Base-by-base conservation (phyloP, 1,140 invertebrate species). In the Helicoverpa armigera region DNA sequence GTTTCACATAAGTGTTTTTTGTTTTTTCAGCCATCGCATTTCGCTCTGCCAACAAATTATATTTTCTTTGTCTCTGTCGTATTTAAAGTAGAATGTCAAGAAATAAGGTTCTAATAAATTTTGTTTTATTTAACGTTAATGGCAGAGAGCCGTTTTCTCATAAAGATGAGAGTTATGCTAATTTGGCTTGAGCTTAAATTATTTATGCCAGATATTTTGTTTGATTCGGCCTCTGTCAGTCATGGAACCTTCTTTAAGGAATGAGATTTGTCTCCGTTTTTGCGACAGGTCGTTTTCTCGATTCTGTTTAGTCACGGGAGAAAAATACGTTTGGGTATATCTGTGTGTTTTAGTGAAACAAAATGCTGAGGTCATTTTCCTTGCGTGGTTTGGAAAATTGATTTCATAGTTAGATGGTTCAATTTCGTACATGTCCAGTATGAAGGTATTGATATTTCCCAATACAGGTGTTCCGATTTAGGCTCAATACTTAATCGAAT, bases 121-220 rank as follows among this genome's bases (percentile, higher is more conserved):
- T 78, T 78, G 60, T 77, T 67, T 60, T 75, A 61, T 75, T 18
- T 78, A 70, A 23, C 18, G 43, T 69, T 79, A 79, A 79, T 58
- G 16, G 31, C 77, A 23, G 29, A 56, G 61, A 48, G 35, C 23
- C 23, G 18, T 77, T 29, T 48, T 23, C 54, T 65, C 18, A 43
- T 43, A 63, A 77, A 50, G 74, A 65, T 18, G 35, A 76, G 48
- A 31, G 50, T 53, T 65, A 77, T 77, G 74, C 61, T 77, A 77
- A 65, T 65, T 54, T 65, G 14, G 58, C 58, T 51, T 53, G n/a
- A 65, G 23, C 14, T 51, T 65, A 65, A 77, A 77, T 77, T 65
- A 65, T 63, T 75, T 63, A 75, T 51, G 35, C 58, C 11, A 51
- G 58, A 75, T 61, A 75, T 75, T 75, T 75, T 35, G 58, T 75